Evolutionary conservation across 2,797 vertebrate genomes (phyloP).

Genomic region (Myotis planiceps): DNA sequence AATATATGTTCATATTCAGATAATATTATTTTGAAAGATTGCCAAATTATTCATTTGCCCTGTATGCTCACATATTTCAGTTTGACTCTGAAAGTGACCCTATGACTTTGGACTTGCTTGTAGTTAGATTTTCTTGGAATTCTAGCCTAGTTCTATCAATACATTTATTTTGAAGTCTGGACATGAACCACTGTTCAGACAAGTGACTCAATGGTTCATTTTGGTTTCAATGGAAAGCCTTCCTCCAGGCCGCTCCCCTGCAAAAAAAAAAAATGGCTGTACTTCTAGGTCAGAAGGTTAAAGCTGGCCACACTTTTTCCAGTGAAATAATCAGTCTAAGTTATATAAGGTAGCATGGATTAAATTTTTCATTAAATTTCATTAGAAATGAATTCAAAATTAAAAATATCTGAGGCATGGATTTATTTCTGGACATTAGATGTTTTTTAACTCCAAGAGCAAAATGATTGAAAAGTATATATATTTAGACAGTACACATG

Average conservation of each 20-base stretch:
- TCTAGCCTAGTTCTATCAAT: neutral
- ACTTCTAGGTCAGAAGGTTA: neutral
- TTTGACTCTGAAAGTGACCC: neutral
- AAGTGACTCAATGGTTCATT: neutral
- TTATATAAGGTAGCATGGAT: neutral
- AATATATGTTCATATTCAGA: neutral
- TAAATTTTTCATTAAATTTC: neutral
- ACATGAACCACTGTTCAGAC: neutral
- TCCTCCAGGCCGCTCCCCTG: rapidly evolving
- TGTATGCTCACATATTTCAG: neutral
- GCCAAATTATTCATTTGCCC: neutral
- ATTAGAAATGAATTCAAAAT: neutral
- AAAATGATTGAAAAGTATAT: neutral
- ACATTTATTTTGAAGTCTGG: neutral
- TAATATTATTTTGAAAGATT: neutral
- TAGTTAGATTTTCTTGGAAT: neutral
- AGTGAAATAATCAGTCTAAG: neutral
- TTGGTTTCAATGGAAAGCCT: neutral
- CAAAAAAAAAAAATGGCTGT: neutral
- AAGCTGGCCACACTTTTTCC: neutral
- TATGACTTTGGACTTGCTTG: neutral
- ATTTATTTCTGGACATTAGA: neutral
- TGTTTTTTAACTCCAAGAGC: neutral
- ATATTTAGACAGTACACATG: neutral
- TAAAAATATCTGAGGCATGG: neutral